Evolutionary conservation across 2,888 invertebrate species (phyloP), one percentile per base, ranked within the genome.

Genomic region (Cylloceria caligata): DNA sequence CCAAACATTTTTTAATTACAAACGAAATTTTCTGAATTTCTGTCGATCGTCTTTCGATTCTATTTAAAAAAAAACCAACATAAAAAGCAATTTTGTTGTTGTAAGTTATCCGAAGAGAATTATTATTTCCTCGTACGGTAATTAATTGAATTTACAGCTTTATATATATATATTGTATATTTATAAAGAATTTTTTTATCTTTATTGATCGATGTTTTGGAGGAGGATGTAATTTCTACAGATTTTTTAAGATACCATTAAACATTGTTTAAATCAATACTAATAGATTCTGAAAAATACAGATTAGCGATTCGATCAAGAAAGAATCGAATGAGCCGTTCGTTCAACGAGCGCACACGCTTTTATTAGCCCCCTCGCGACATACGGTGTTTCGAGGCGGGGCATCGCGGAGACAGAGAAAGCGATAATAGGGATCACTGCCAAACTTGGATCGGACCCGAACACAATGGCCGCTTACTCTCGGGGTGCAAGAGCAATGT

Each of bases 371-470:
- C 34, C 52, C 73, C 62, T 64, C 55, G 19, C 65, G 0, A 49
- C 49, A 1, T 52, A 24, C n/a, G 47, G 52, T 19, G 47, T 45
- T 47, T 5, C 65, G 73, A 77, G 68, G 68, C 49, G 73, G 49
- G 45, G 52, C 55, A 30, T n/a, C 34, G n/a, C 47, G 5, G 57
- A 49, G 68, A 64, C 24, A 47, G 57, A 30, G 68, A 47, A 76
- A 68, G 21, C 60, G 71, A 64, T 5, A 55, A 69, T 80, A 69
- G 69, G 88, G 87, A 89, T 89, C 89, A 88, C 85, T 87, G 89
- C 90, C 88, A 90, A 90, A 90, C 88, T 89, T 88, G 89, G 89
- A 87, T 87, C 88, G 90, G 85, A 80, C 77, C 73, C 84, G 86
- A 89, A 90, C 89, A 90, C 89, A 89, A 90, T 90, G 88, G 89